Evolutionary conservation across 1,140 invertebrate species (phyloP), one percentile per base, ranked within the genome.

Genomic region (Ceratitis capitata): DNA sequence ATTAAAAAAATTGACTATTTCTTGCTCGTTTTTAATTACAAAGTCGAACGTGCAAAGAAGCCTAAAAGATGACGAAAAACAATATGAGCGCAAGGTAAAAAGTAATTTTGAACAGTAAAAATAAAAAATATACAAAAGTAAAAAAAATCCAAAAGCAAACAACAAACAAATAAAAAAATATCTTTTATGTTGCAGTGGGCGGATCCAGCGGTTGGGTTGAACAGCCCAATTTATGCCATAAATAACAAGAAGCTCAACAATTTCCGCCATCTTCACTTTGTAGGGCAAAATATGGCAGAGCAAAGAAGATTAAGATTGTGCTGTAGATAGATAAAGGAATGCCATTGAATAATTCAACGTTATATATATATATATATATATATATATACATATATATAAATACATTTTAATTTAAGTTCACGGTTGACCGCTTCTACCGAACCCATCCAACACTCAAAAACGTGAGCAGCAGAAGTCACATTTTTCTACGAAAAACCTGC

Each of bases 1-100:
- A n/a, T n/a, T n/a, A n/a, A n/a, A n/a, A n/a, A n/a, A n/a, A 78
- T 26, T 78, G 39, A 78, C 35, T 45, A 45, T 78, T 78, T 78
- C 42, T 19, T 78, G 69, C 23, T 78, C 39, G 19, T 78, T 78
- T 78, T 78, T 78, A 78, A 78, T 78, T 78, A 78, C 64, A 74
- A 74, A 14, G 32, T n/a, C 0, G n/a, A 56, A 56, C 19, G 26
- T 26, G 9, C 19, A 9, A 9, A 74, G n/a, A 35, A 78, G 39
- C 69, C 19, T 39, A 42, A 9, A 14, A 32, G 3, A 69, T 39
- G 29, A 16, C 0, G 12, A 19, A 69, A 35, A 32, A 5, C 23
- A 61, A 61, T n/a, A 6, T 61, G 26, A 9, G 56, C 7, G 56
- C 2, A 26, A 61, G 56, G 4, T 61, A 26, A 6, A 7, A 12